These are phyloP conservation scores for Phallusia fumigata DNA, from an alignment of 23 tunicate genomes.

Conservation along the genomic window DNA sequence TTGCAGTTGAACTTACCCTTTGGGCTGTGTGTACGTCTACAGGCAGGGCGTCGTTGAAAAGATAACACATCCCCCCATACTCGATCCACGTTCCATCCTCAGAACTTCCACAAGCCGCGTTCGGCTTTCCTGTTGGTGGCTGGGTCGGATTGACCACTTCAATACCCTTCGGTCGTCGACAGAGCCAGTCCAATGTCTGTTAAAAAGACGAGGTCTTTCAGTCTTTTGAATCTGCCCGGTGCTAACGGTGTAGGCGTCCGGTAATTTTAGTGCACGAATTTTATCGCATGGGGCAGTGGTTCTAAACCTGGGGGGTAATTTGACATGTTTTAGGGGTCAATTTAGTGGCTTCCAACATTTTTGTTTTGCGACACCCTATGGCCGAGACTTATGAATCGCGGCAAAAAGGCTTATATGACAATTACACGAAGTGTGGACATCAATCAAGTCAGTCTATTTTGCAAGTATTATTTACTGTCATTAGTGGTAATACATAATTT, in stretches of 20 bases:
- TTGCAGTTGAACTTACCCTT: constrained; percentile 32
- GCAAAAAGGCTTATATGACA: too few relatives aligned
- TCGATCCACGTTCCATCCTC: constrained; percentile 79
- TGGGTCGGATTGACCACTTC: constrained; percentile 55
- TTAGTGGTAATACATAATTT: too few relatives aligned
- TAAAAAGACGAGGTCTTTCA: neutral
- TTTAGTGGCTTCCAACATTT: too few relatives aligned
- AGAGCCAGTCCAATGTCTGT: constrained; percentile 67
- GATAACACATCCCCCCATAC: constrained; percentile 61
- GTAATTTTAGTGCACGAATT: neutral
- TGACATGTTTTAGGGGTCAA: too few relatives aligned
- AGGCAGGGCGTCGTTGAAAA: constrained; percentile 43
- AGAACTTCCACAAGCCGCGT: constrained; percentile 55
- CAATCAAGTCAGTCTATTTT: too few relatives aligned
- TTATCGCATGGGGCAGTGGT: too few relatives aligned
- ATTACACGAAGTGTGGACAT: too few relatives aligned
- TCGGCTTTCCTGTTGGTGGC: constrained; percentile 72
- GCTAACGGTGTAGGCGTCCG: neutral
- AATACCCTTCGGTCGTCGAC: constrained; percentile 66
- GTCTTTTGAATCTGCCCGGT: neutral
- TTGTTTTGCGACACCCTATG: too few relatives aligned
- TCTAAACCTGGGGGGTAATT: too few relatives aligned
- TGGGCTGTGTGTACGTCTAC: constrained; percentile 44
- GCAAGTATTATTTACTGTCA: too few relatives aligned
- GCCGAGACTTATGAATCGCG: too few relatives aligned